Percentiles rank a stretch among this genome's conserved stretches.
phyloP scores from a whole-genome alignment of 2,113 vertebrate genomes.

The Crocuta crocuta region DNA sequence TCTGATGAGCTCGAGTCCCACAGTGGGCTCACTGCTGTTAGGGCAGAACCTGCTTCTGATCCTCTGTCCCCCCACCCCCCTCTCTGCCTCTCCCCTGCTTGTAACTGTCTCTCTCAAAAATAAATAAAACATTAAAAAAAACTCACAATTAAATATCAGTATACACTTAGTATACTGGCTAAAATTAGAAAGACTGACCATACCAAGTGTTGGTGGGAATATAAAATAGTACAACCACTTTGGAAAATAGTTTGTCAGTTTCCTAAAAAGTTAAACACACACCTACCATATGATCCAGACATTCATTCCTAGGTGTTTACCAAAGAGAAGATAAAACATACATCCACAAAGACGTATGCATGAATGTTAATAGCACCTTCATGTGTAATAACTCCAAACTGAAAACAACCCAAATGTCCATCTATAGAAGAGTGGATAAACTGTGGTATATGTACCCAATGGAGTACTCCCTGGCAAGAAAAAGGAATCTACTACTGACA shows the following conservation, averaged over 20 bases:
- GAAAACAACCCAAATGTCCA: neutral
- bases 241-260: neutral
- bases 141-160: neutral
- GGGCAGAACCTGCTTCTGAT: no score
- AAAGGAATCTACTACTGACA: neutral
- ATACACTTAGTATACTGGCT: neutral
- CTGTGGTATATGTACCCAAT: neutral
- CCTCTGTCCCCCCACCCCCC: no score
- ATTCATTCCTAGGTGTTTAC: slow-evolving; percentile 21
- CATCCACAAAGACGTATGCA: neutral
- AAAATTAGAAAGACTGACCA: neutral
- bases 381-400: neutral
- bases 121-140: neutral
- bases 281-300: neutral
- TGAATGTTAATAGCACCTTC: neutral
- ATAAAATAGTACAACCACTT: neutral
- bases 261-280: neutral
- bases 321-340: slow-evolving; percentile 35
- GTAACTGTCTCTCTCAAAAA: no score
- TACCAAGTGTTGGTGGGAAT: neutral
- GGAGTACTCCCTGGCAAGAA: neutral
- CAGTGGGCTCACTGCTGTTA: no score
- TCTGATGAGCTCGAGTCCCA: no score
- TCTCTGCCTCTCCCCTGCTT: no score
- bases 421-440: neutral